Percentiles rank a stretch among this genome's conserved stretches.
phyloP scores from a whole-genome alignment of 2,888 invertebrate genomes.

The Torymus tubicola region DNA sequence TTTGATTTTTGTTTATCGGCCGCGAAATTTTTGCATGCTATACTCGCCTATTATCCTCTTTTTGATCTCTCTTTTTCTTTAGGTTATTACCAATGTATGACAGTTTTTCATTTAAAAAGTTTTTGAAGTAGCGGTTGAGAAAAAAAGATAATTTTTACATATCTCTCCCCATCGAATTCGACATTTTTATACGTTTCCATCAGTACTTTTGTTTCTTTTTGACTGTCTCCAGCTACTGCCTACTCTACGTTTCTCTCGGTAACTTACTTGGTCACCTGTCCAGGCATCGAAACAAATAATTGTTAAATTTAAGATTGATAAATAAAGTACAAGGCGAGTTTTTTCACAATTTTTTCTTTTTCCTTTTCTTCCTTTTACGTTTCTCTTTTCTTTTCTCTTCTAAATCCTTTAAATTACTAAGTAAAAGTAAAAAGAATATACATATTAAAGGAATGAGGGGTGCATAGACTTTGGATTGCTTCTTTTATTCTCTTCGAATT shows the following conservation, averaged over 20 bases:
- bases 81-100: neutral
- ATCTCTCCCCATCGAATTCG: constrained; percentile 12
- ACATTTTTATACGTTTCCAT: constrained; percentile 8
- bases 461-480: constrained; percentile 8
- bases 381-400: constrained; percentile 7
- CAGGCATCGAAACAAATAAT: neutral
- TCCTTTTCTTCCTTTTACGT: constrained; percentile 13
- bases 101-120: neutral
- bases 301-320: constrained; percentile 17
- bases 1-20: neutral
- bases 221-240: constrained; percentile 8
- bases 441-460: neutral
- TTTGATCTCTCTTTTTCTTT: constrained; percentile 40
- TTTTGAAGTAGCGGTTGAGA: neutral
- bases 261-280: constrained; percentile 28
- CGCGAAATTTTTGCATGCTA: neutral
- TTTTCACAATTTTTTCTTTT: constrained; percentile 25
- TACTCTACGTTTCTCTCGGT: constrained; percentile 4
- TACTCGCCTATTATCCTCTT: too few species aligned
- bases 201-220: neutral
- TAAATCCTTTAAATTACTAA: neutral
- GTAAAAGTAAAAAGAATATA: too few species aligned
- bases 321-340: constrained; percentile 39
- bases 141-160: neutral
- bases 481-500: neutral